Evolutionary conservation across 2,797 vertebrate species (phyloP).

Genomic region (Tokudaia muenninki): DNA sequence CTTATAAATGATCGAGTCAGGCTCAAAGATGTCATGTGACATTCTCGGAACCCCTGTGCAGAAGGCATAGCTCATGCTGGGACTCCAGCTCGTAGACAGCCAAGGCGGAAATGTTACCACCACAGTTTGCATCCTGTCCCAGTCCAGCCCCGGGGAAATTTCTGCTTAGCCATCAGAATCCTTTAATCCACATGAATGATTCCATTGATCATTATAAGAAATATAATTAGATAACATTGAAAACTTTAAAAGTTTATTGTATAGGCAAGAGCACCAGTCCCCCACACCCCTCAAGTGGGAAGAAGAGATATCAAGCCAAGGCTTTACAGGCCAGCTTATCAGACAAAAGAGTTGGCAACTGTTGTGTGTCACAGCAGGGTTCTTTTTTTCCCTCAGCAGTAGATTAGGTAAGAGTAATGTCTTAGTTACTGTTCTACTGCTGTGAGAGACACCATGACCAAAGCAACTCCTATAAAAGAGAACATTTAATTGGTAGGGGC

Average conservation of each 20-base stretch:
- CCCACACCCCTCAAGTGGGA: fast-evolving
- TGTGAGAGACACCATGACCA: not conserved
- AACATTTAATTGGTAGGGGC: not conserved
- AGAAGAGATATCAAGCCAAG: not conserved
- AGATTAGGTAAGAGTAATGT: not conserved
- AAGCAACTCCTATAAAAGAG: not conserved
- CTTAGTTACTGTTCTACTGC: not conserved
- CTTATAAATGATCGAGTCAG: not conserved
- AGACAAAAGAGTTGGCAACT: not conserved
- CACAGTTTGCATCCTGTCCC: not conserved
- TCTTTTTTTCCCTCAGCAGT: no score
- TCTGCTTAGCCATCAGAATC: not conserved
- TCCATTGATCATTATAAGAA: not conserved
- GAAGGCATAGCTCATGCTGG: no score
- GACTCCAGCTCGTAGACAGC: not conserved
- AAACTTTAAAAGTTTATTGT: not conserved
- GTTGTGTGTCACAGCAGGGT: no score
- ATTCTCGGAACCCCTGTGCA: not conserved
- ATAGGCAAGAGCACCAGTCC: not conserved
- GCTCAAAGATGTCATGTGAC: not conserved
- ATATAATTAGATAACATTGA: not conserved
- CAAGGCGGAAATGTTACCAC: not conserved
- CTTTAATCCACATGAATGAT: not conserved
- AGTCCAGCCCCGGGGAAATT: not conserved
- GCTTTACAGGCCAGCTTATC: fast-evolving